phyloP scores from a whole-genome alignment of 2,113 vertebrate species.

The Pygoscelis adeliae region DNA sequence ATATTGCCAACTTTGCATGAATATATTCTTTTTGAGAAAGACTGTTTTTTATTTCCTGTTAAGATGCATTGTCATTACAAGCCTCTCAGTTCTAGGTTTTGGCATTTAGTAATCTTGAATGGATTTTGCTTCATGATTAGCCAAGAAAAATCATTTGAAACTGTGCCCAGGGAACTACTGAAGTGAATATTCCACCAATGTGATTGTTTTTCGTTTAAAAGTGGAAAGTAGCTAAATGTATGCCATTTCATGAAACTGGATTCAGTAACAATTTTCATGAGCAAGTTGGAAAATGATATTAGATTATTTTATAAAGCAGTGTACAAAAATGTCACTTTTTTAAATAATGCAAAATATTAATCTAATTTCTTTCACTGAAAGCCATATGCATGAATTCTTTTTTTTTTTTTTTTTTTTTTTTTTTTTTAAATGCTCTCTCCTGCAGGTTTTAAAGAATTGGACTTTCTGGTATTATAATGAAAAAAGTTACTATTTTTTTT shows the following conservation, averaged over 20 bases:
- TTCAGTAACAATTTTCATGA: background rate
- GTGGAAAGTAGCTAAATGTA: background rate
- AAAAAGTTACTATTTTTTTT: background rate
- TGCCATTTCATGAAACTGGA: background rate
- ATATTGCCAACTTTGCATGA: background rate
- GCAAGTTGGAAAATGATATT: background rate
- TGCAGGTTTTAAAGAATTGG: background rate
- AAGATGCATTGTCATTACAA: background rate
- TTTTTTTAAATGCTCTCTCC: background rate
- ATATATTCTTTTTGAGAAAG: background rate
- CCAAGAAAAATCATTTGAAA: background rate
- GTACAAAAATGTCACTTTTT: background rate
- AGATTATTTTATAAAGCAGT: background rate
- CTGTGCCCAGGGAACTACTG: background rate
- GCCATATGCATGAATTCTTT: background rate
- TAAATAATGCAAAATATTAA: background rate
- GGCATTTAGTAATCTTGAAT: background rate
- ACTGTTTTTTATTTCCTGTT: background rate
- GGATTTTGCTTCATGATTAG: background rate
- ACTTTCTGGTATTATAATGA: background rate
- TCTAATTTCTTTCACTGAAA: background rate
- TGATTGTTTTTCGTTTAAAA: background rate
- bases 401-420: background rate
- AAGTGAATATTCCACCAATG: background rate
- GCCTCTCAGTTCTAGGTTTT: background rate